These are phyloP conservation scores for Diaphora mendica DNA, from an alignment of 2,888 invertebrate species.

Conservation along the genomic window DNA sequence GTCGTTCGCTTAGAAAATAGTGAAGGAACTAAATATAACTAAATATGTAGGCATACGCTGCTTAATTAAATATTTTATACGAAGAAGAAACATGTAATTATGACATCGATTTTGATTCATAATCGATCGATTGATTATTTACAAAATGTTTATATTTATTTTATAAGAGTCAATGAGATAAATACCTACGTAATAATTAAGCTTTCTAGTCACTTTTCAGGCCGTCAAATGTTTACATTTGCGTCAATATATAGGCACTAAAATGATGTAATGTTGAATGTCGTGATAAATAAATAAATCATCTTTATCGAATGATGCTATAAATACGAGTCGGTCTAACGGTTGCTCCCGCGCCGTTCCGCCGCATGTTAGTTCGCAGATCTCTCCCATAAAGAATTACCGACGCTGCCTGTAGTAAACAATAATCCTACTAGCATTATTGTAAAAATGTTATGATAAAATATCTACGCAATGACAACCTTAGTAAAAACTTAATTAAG, in stretches of 20 bases:
- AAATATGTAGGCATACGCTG: too few species aligned
- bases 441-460: constrained; percentile 26
- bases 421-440: constrained; percentile 54
- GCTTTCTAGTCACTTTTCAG: not conserved
- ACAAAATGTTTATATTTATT: not conserved
- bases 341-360: constrained; percentile 39
- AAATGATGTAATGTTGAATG: constrained; percentile 51
- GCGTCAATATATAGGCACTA: constrained; percentile 10
- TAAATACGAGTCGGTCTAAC: constrained; percentile 53
- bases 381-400: constrained; percentile 69
- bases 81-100: not conserved
- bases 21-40: too few species aligned
- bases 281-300: constrained; percentile 60
- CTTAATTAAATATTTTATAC: not conserved
- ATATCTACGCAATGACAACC: not conserved
- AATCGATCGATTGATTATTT: not conserved
- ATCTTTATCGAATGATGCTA: constrained; percentile 59
- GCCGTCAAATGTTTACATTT: not conserved
- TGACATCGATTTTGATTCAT: not conserved
- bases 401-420: constrained; percentile 65
- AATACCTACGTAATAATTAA: not conserved
- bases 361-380: constrained; percentile 64
- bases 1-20: not conserved
- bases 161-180: not conserved
- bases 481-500: not conserved